A percentile compares a stretch with the other conserved stretches of the same genome.
Conservation (phyloP, 1,140 invertebrate genomes). For the Macrocentrus cingulum region DNA sequence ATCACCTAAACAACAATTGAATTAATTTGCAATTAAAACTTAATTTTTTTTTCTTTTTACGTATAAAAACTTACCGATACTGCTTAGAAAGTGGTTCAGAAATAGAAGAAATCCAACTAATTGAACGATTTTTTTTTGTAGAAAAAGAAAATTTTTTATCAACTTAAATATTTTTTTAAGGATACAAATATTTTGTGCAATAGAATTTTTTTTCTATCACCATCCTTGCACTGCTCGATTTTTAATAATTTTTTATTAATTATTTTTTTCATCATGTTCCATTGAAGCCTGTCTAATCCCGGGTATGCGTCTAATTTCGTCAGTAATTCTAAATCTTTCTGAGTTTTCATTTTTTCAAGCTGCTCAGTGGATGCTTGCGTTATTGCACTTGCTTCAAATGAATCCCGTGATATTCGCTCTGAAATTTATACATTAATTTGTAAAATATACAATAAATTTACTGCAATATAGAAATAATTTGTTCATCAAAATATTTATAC, state of each 20-base stretch:
- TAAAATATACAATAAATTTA: neutral
- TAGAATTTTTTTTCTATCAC: constrained; percentile 23
- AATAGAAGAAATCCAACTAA: too few species aligned
- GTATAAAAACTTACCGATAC: too few species aligned
- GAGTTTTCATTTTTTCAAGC: constrained; percentile 20
- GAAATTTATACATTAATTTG: constrained; percentile 5
- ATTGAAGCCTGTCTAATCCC: constrained; percentile 40
- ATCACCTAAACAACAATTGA: too few species aligned
- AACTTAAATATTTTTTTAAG: constrained; percentile 28
- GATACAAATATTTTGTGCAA: constrained; percentile 26
- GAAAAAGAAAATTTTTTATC: too few species aligned
- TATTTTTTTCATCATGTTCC: constrained; percentile 41
- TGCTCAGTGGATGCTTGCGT: constrained; percentile 6
- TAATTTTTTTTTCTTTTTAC: constrained; percentile 16
- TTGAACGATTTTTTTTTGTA: too few species aligned
- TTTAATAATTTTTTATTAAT: constrained; percentile 32
- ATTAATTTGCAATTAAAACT: too few species aligned
- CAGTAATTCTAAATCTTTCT: constrained; percentile 32
- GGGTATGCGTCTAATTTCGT: constrained; percentile 35
- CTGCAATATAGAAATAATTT: too few species aligned
- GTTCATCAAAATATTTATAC: too few species aligned
- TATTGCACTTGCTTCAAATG: neutral
- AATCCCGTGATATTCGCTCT: constrained; percentile 17
- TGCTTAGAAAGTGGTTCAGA: too few species aligned
- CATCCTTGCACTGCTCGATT: constrained; percentile 24